These are phyloP conservation scores for Synodontis membranacea DNA, from an alignment of 2,113 vertebrate genomes.

Conservation along the genomic window DNA sequence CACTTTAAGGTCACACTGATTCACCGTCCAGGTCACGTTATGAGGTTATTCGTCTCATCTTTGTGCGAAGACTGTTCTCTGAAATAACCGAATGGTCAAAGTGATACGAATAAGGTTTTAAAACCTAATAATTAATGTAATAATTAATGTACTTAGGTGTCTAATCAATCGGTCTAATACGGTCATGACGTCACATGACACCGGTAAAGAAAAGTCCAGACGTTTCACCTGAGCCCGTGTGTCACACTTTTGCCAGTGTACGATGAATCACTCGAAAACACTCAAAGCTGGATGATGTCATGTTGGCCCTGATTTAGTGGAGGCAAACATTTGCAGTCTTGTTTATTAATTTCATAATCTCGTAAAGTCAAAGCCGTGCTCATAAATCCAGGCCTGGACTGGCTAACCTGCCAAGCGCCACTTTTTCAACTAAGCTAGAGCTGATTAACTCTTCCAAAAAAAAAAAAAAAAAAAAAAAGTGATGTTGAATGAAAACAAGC, in stretches of 20 bases:
- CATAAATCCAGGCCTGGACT: constrained; percentile 36
- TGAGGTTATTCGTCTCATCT: neutral
- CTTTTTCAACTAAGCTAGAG: neutral
- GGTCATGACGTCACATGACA: neutral
- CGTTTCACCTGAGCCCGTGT: neutral
- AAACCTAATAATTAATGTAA: neutral
- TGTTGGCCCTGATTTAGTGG: constrained; percentile 25
- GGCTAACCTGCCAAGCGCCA: neutral
- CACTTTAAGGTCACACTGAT: neutral
- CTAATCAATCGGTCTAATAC: neutral
- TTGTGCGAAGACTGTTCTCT: neutral
- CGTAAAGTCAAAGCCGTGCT: constrained; percentile 29
- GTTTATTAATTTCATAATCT: constrained; percentile 50
- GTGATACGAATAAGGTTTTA: neutral
- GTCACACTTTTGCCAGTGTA: neutral
- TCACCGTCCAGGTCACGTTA: constrained; percentile 18
- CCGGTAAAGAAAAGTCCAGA: neutral
- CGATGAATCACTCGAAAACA: neutral
- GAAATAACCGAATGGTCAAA: too few relatives aligned
- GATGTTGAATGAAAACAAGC: neutral
- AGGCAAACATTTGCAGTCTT: constrained; percentile 31
- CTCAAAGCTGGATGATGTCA: constrained; percentile 30
- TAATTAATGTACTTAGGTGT: too few relatives aligned
- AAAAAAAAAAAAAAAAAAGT: neutral
- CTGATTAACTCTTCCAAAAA: neutral